Conservation (phyloP, 1,140 invertebrate genomes). For the Atta cephalotes region DNA sequence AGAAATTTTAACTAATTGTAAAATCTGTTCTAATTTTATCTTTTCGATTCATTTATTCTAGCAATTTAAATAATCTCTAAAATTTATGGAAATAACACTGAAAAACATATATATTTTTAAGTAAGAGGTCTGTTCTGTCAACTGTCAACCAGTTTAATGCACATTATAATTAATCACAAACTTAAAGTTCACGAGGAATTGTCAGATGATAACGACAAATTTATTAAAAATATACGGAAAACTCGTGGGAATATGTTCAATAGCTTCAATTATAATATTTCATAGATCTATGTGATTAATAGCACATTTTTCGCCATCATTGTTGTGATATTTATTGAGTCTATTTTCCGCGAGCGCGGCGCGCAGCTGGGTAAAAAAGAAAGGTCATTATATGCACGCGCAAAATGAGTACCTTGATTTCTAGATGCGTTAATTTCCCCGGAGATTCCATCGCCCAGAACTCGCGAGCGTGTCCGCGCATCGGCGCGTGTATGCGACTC, state of each 20-base stretch:
- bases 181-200: neutral
- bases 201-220: neutral
- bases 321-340: conserved; percentile 43
- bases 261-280: conserved; percentile 16
- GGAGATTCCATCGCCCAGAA: conserved; percentile 65
- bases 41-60: conserved; percentile 7
- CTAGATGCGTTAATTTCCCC: conserved; percentile 70
- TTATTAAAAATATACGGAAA: neutral
- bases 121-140: neutral
- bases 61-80: neutral
- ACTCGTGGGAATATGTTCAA: neutral
- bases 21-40: conserved; percentile 14
- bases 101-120: conserved; percentile 8
- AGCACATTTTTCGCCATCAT: conserved; percentile 48
- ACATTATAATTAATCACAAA: neutral
- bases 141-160: neutral
- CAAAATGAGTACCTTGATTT: conserved; percentile 64
- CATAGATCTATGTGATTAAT: conserved; percentile 33
- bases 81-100: neutral
- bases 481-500: conserved; percentile 34
- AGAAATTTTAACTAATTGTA: neutral
- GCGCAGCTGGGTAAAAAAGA: conserved; percentile 42
- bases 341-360: conserved; percentile 45
- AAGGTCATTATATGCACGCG: conserved; percentile 59
- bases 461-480: conserved; percentile 49